Evolutionary conservation across 2,113 vertebrate genomes (phyloP).

Genomic region (Haliaeetus leucogaster): DNA sequence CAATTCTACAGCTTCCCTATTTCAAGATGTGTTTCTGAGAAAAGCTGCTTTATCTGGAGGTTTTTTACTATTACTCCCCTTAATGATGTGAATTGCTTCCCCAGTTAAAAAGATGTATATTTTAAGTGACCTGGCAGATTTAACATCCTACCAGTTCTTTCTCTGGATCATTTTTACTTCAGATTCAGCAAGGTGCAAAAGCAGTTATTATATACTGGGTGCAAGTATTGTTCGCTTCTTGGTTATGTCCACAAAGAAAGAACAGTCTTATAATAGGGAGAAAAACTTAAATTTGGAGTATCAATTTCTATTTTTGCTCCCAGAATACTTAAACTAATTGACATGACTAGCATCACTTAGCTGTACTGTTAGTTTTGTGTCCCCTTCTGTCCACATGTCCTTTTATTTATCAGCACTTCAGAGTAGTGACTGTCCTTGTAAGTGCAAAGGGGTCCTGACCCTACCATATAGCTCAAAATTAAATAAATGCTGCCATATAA

Average conservation of each 20-base stretch:
- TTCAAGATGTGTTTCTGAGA: not conserved
- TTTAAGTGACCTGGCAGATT: not conserved
- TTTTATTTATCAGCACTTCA: not conserved
- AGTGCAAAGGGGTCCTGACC: not conserved
- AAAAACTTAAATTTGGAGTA: not conserved
- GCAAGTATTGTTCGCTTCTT: not conserved
- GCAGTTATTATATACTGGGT: not conserved
- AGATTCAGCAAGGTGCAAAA: not conserved
- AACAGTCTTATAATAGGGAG: not conserved
- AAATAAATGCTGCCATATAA: not conserved
- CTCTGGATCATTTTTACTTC: not conserved
- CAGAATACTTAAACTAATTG: not conserved
- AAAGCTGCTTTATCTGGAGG: not conserved
- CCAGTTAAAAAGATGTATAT: not conserved
- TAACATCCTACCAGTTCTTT: not conserved
- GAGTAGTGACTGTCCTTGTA: not conserved
- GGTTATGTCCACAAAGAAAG: not conserved
- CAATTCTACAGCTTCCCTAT: not conserved
- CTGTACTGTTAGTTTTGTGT: not conserved
- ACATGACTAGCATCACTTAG: not conserved
- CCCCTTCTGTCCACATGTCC: not conserved
- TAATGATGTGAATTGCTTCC: slow-evolving; percentile 5
- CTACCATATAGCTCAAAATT: not conserved
- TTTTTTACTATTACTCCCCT: not conserved
- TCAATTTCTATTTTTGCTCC: not conserved